Evolutionary conservation across 2,113 vertebrate genomes (phyloP).

Genomic region (Nothoprocta pentlandii): DNA sequence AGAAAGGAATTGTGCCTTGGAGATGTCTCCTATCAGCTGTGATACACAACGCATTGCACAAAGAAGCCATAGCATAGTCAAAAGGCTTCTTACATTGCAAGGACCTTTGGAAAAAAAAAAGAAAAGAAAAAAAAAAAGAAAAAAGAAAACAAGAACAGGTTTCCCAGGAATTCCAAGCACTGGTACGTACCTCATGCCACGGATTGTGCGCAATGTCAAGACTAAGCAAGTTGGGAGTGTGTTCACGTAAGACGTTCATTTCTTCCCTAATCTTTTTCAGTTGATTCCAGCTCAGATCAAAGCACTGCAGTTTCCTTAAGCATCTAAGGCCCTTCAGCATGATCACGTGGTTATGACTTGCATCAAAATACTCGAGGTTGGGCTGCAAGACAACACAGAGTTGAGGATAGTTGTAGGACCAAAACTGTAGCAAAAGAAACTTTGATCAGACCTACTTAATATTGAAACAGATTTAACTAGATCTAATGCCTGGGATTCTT

Average conservation of each 20-base stretch:
- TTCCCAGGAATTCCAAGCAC: neutral
- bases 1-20: neutral
- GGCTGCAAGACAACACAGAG: conserved; percentile 68
- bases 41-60: neutral
- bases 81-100: neutral
- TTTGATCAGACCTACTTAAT: neutral
- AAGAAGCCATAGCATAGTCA: neutral
- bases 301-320: conserved; percentile 79
- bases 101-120: neutral
- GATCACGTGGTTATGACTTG: conserved; percentile 82
- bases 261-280: conserved; percentile 80
- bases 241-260: conserved; percentile 78
- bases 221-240: conserved; percentile 72
- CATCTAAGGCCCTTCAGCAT: conserved; percentile 81
- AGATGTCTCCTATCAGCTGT: neutral
- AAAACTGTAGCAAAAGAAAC: neutral
- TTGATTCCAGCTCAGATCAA: conserved; percentile 87
- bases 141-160: neutral
- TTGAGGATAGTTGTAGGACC: neutral
- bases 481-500: neutral
- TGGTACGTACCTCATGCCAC: conserved; percentile 76
- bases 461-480: neutral
- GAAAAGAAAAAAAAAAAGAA: neutral
- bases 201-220: conserved; percentile 83
- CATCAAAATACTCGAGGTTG: conserved; percentile 83